These are phyloP conservation scores for Aphelinus atriplicis DNA, from an alignment of 1,140 invertebrate genomes.

Conservation along the genomic window DNA sequence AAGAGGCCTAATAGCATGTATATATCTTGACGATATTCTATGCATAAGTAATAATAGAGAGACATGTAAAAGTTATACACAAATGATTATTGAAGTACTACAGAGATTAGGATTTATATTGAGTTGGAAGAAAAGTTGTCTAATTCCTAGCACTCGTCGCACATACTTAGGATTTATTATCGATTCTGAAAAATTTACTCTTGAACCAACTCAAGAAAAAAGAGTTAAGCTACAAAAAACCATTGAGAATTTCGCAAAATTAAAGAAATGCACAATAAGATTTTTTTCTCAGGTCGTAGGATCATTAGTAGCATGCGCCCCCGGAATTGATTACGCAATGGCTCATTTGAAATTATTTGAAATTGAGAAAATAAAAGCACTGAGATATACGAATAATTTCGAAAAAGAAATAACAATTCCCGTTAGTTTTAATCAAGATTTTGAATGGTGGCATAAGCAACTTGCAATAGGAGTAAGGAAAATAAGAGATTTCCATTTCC, in stretches of 20 bases:
- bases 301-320: neutral
- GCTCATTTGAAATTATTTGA: constrained; percentile 17
- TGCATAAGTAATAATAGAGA: constrained; percentile 2
- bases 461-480: neutral
- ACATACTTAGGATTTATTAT: constrained; percentile 30
- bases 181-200: neutral
- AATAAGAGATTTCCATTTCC: constrained; percentile 3
- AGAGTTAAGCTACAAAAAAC: neutral
- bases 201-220: constrained; percentile 9
- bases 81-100: constrained; percentile 1
- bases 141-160: neutral
- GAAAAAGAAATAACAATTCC: neutral
- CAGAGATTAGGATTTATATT: constrained; percentile 24
- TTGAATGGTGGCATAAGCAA: constrained; percentile 7
- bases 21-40: constrained; percentile 34
- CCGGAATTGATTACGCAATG: constrained; percentile 18
- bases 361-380: constrained; percentile 14
- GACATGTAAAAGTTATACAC: neutral
- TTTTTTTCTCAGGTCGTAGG: constrained; percentile 23
- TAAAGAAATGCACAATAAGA: constrained; percentile 12
- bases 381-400: constrained; percentile 6
- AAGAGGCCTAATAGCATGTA: constrained; percentile 10
- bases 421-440: neutral
- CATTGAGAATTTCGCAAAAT: neutral
- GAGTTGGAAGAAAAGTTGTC: constrained; percentile 15